phyloP scores from a whole-genome alignment of 1,140 invertebrate species.

The Centruroides vittatus region DNA sequence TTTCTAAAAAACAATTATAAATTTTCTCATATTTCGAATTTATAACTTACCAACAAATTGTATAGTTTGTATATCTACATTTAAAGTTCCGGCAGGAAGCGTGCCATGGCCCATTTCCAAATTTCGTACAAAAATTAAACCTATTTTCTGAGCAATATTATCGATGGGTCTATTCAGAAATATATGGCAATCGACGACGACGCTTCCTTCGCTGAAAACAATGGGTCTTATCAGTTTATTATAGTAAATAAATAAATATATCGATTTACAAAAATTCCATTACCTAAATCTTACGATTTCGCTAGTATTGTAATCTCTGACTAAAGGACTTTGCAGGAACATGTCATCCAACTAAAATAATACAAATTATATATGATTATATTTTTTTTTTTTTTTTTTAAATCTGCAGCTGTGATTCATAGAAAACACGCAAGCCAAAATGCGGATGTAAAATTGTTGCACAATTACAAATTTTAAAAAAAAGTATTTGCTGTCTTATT shows the following conservation, averaged over 20 bases:
- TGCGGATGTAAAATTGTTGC: too few relatives aligned
- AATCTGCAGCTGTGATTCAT: too few relatives aligned
- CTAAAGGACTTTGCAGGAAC: conserved; percentile 4
- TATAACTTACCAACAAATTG: conserved; percentile 10
- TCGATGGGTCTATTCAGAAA: conserved; percentile 4
- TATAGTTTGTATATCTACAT: conserved; percentile 15
- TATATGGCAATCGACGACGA: conserved; percentile 7
- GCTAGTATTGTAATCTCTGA: conserved; percentile 1
- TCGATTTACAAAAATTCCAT: background rate
- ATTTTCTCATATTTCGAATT: too few relatives aligned
- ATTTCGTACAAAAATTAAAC: conserved; percentile 9
- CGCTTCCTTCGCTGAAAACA: conserved; percentile 11
- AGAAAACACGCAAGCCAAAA: too few relatives aligned
- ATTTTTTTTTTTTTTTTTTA: too few relatives aligned
- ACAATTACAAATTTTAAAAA: too few relatives aligned
- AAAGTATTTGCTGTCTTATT: too few relatives aligned
- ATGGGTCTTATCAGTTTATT: background rate
- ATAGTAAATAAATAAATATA: background rate
- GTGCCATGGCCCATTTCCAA: conserved; percentile 15
- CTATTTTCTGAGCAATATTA: conserved; percentile 10
- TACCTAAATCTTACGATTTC: conserved; percentile 1
- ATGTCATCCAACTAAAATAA: conserved; percentile 5
- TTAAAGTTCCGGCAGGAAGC: conserved; percentile 12
- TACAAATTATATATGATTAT: background rate
- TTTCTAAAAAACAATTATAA: background rate